phyloP scores from a whole-genome alignment of 1,140 invertebrate genomes.

The Nomia melanderi region DNA sequence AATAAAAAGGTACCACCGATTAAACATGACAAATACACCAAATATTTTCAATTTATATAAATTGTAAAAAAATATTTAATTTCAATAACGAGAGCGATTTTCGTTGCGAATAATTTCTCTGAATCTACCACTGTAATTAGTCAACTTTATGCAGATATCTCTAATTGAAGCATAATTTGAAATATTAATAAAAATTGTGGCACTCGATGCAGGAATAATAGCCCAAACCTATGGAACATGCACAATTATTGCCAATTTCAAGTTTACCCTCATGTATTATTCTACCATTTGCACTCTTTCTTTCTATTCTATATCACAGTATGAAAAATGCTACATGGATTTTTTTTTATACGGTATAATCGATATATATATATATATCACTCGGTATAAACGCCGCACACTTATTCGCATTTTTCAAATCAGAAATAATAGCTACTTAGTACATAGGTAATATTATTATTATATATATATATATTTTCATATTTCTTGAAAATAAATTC shows the following conservation, averaged over 20 bases:
- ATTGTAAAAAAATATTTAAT: slow-evolving; percentile 21
- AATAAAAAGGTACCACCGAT: neutral
- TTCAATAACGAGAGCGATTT: slow-evolving; percentile 11
- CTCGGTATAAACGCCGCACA: slow-evolving; percentile 63
- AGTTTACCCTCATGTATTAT: slow-evolving; percentile 13
- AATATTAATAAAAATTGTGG: neutral
- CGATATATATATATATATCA: slow-evolving; percentile 63
- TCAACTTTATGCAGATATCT: neutral
- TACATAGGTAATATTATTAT: slow-evolving; percentile 30
- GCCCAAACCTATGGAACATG: slow-evolving; percentile 30
- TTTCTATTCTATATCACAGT: slow-evolving; percentile 75
- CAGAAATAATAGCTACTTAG: slow-evolving; percentile 37
- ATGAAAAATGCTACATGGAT: slow-evolving; percentile 73
- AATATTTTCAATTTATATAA: neutral
- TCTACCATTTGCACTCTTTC: slow-evolving; percentile 41
- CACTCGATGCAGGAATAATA: slow-evolving; percentile 1
- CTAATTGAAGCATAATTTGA: neutral
- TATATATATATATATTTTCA: slow-evolving; percentile 47
- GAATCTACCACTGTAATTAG: neutral
- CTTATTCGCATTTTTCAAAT: slow-evolving; percentile 37
- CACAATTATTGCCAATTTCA: slow-evolving; percentile 49
- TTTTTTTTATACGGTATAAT: slow-evolving; percentile 60
- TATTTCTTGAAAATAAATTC: slow-evolving; percentile 57
- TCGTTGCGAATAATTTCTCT: slow-evolving; percentile 14
- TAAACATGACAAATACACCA: neutral